These are phyloP conservation scores for Acrossocheilus fasciatus DNA, from an alignment of 2,797 vertebrate genomes.

Conservation along the genomic window DNA sequence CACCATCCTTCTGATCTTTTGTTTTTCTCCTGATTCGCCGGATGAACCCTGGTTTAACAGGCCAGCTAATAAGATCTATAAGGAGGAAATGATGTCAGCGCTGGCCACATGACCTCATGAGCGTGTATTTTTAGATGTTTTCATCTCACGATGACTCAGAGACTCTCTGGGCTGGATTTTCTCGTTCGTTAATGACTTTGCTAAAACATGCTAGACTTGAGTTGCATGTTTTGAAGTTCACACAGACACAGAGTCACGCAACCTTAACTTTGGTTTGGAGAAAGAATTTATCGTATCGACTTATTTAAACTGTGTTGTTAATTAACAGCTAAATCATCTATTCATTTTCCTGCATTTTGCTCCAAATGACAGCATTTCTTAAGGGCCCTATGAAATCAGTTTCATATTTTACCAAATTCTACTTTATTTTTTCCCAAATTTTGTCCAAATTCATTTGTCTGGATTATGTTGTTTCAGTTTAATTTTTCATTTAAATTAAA, in stretches of 20 bases:
- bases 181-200: slow-evolving; percentile 64
- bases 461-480: no score
- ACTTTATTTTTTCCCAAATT: no score
- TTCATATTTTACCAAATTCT: no score
- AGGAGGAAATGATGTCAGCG: slow-evolving; percentile 72
- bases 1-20: background rate
- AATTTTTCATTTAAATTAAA: no score
- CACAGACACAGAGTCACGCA: slow-evolving; percentile 32
- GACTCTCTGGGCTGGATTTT: slow-evolving; percentile 56
- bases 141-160: slow-evolving; percentile 66
- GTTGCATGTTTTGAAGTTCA: slow-evolving; percentile 54
- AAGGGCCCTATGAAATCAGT: background rate
- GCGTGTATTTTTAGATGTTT: slow-evolving; percentile 61
- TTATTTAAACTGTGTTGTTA: background rate
- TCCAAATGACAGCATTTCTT: background rate
- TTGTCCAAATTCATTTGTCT: no score
- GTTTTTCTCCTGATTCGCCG: background rate
- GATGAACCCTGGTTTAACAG: slow-evolving; percentile 28
- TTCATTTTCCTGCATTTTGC: background rate
- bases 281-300: background rate
- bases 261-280: slow-evolving; percentile 6
- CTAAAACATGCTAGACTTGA: slow-evolving; percentile 30
- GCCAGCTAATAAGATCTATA: slow-evolving; percentile 32
- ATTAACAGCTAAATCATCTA: no score
- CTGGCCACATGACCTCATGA: slow-evolving; percentile 56